A percentile compares a stretch with the other conserved stretches of the same genome.
These are phyloP conservation scores for Eustalomyia histrio DNA, from an alignment of 2,888 invertebrate species.

Conservation along the genomic window DNA sequence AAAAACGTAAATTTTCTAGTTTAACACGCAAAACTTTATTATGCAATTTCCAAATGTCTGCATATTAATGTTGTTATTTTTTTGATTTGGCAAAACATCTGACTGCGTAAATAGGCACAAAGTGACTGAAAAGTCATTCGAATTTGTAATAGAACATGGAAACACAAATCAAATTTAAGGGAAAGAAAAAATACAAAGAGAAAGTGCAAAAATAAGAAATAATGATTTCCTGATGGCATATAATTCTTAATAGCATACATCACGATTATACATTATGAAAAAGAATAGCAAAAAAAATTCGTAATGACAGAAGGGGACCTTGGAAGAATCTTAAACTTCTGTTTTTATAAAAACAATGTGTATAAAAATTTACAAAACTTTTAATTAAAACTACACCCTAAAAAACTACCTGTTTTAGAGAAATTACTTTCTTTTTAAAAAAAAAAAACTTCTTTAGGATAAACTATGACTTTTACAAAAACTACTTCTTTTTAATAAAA, in stretches of 20 bases:
- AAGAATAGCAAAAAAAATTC: neutral
- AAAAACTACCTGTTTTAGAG: too few relatives aligned
- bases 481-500: too few relatives aligned
- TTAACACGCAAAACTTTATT: slow-evolving; percentile 38
- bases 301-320: too few relatives aligned
- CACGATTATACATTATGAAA: neutral
- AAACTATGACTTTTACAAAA: too few relatives aligned
- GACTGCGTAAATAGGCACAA: slow-evolving; percentile 21
- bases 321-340: too few relatives aligned
- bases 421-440: too few relatives aligned
- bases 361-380: too few relatives aligned
- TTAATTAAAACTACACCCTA: too few relatives aligned
- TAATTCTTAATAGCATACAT: slow-evolving; percentile 18
- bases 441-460: too few relatives aligned
- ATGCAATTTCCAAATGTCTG: slow-evolving; percentile 11
- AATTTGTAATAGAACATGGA: slow-evolving; percentile 3
- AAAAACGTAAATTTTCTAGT: neutral
- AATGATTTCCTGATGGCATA: slow-evolving; percentile 39
- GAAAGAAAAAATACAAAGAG: neutral
- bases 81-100: neutral
- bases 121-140: slow-evolving; percentile 5
- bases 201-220: slow-evolving; percentile 25
- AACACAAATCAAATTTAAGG: neutral
- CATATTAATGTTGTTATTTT: neutral
- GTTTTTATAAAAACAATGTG: too few relatives aligned